Conservation (phyloP, 2,113 vertebrate species). For the Chloebia gouldiae region DNA sequence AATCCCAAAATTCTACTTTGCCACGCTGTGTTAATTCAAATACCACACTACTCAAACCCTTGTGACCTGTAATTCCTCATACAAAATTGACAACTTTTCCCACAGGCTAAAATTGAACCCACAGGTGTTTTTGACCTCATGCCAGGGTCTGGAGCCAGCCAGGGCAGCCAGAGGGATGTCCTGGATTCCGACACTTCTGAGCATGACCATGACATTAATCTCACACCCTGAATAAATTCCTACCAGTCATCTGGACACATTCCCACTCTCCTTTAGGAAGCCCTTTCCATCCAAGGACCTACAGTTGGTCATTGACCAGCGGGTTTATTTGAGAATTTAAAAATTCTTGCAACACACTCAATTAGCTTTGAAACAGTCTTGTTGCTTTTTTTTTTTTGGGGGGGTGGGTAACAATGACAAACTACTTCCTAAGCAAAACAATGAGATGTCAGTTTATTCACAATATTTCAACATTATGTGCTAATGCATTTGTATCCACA, state of each 20-base stretch:
- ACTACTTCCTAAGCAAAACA: constrained; percentile 60
- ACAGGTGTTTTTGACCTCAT: too few species aligned
- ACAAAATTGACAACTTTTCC: too few species aligned
- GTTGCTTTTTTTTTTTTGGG: constrained; percentile 5
- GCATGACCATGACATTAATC: too few species aligned
- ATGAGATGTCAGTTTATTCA: constrained; percentile 58
- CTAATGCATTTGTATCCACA: constrained; percentile 37
- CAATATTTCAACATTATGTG: constrained; percentile 39
- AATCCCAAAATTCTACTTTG: too few species aligned
- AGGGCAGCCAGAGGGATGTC: too few species aligned
- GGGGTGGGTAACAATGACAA: constrained; percentile 21
- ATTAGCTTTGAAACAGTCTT: constrained; percentile 14
- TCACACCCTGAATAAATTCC: background rate
- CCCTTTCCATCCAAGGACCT: background rate
- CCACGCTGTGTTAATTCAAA: too few species aligned
- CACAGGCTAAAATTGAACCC: too few species aligned
- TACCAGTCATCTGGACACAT: background rate
- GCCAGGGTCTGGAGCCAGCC: too few species aligned
- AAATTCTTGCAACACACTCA: constrained; percentile 9
- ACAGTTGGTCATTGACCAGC: background rate
- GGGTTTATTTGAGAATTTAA: background rate
- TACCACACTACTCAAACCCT: too few species aligned
- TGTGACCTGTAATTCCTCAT: too few species aligned
- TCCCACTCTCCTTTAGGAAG: background rate
- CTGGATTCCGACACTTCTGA: too few species aligned